phyloP scores from a whole-genome alignment of 2,888 invertebrate species.

The Drosophila longiperda region DNA sequence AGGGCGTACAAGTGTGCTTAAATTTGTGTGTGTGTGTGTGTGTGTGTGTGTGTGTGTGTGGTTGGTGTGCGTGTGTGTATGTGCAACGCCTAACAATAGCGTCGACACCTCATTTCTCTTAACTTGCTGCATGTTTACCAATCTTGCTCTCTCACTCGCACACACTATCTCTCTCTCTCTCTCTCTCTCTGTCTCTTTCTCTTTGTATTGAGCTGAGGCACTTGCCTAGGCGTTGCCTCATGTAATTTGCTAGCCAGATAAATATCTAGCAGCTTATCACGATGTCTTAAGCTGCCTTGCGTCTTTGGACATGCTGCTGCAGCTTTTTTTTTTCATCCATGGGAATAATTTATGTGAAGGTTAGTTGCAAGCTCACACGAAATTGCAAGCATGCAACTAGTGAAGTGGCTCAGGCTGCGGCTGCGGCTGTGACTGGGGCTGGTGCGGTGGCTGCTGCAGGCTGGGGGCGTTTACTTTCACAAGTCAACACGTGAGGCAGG shows the following conservation, averaged over 20 bases:
- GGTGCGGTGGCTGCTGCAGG: not conserved
- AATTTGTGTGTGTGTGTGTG: not conserved
- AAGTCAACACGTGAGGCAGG: conserved; percentile 75
- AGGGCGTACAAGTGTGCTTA: conserved; percentile 56
- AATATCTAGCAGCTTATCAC: conserved; percentile 78
- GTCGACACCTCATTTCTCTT: conserved; percentile 75
- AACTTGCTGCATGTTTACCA: conserved; percentile 50
- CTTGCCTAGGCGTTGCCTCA: conserved; percentile 75
- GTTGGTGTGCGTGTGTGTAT: conserved; percentile 2
- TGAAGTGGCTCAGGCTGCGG: not conserved
- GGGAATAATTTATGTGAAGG: conserved; percentile 80
- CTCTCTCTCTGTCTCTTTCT: not conserved
- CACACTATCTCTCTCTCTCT: not conserved
- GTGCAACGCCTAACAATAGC: conserved; percentile 62
- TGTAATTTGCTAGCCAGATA: conserved; percentile 78
- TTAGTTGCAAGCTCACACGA: conserved; percentile 76
- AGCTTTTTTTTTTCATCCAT: conserved; percentile 60
- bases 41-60: not conserved
- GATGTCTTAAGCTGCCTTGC: conserved; percentile 73
- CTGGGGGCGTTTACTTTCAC: conserved; percentile 74
- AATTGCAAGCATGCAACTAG: conserved; percentile 51
- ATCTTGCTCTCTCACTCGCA: not conserved
- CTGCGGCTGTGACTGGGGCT: not conserved
- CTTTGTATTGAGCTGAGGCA: conserved; percentile 31
- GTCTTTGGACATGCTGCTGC: conserved; percentile 31